Percentiles rank a stretch among this genome's conserved stretches.
phyloP scores from a whole-genome alignment of 1,140 invertebrate genomes.

The Armadillidium nasatum region DNA sequence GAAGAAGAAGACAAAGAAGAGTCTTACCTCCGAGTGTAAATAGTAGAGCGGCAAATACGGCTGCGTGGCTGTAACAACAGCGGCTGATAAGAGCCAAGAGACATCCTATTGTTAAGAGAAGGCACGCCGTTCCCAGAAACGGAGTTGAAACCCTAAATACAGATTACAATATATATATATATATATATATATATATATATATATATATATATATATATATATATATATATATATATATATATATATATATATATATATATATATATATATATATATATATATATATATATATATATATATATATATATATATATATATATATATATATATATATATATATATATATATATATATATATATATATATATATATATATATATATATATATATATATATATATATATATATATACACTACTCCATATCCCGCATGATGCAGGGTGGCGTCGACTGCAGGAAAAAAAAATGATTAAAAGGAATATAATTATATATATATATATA shows the following conservation, averaged over 20 bases:
- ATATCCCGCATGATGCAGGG: too few relatives aligned
- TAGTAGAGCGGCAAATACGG: constrained; percentile 29
- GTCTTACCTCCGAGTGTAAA: constrained; percentile 32
- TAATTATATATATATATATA: too few relatives aligned
- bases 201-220: constrained; percentile 2
- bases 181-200: constrained; percentile 5
- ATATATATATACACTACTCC: too few relatives aligned
- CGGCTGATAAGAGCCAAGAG: constrained; percentile 29
- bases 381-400: too few relatives aligned
- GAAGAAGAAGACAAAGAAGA: background rate
- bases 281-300: constrained; percentile 13
- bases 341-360: too few relatives aligned
- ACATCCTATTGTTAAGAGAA: constrained; percentile 24
- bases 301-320: background rate
- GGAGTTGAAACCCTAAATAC: constrained; percentile 30
- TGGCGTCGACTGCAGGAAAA: too few relatives aligned
- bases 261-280: constrained; percentile 9
- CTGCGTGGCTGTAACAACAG: constrained; percentile 34
- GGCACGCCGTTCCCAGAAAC: constrained; percentile 30
- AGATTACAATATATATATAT: background rate
- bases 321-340: too few relatives aligned
- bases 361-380: too few relatives aligned
- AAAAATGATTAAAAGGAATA: too few relatives aligned
- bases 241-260: background rate
- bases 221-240: constrained; percentile 8